These are phyloP conservation scores for Sciurus niger DNA, from an alignment of 2,113 vertebrate genomes.

Conservation along the genomic window DNA sequence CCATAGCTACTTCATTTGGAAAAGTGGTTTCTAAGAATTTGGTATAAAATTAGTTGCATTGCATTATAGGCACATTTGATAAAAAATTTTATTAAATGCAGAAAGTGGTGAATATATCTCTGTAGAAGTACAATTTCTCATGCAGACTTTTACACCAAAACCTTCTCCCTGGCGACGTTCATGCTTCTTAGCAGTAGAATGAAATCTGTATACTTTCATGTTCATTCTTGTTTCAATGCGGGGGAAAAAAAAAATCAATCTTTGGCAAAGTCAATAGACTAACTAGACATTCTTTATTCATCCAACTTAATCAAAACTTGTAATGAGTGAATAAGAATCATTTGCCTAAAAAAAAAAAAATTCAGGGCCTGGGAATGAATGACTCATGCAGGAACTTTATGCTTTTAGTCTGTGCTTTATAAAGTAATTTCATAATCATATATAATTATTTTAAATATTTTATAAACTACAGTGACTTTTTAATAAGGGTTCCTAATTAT, in stretches of 20 bases:
- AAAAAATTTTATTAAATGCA: neutral
- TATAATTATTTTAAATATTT: slow-evolving; percentile 92
- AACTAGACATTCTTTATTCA: slow-evolving; percentile 72
- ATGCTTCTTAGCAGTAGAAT: slow-evolving; percentile 5
- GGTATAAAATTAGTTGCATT: neutral
- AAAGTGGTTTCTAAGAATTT: slow-evolving; percentile 4
- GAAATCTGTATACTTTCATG: neutral
- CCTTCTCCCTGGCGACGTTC: neutral
- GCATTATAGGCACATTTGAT: neutral
- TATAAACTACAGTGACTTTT: slow-evolving; percentile 88
- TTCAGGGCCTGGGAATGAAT: slow-evolving; percentile 71
- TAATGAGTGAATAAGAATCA: slow-evolving; percentile 75
- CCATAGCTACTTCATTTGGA: neutral
- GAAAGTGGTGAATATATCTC: neutral
- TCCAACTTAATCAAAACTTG: slow-evolving; percentile 78
- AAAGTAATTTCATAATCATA: slow-evolving; percentile 87
- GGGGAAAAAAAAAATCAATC: neutral
- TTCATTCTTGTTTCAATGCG: neutral
- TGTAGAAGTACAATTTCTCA: slow-evolving; percentile 7
- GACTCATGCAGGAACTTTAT: slow-evolving; percentile 81
- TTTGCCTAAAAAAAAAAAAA: slow-evolving; percentile 52
- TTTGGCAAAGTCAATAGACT: slow-evolving; percentile 64
- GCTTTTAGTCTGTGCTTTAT: slow-evolving; percentile 86
- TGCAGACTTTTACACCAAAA: slow-evolving; percentile 2
- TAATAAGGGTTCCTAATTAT: slow-evolving; percentile 85